These are phyloP conservation scores for Amblyjoppa proteus DNA, from an alignment of 2,888 invertebrate species.

Conservation along the genomic window DNA sequence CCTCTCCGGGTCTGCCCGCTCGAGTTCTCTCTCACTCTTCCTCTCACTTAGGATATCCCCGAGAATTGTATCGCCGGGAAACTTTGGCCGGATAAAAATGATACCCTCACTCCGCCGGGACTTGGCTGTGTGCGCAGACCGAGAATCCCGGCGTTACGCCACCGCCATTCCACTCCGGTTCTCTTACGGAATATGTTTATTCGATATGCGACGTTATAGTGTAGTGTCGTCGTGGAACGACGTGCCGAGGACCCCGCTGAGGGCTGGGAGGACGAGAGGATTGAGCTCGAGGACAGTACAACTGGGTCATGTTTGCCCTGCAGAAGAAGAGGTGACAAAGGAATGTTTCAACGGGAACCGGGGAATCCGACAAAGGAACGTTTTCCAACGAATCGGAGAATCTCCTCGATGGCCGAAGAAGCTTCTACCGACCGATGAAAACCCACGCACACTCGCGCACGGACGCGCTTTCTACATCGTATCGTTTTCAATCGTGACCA, in stretches of 20 bases:
- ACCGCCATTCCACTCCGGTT: not conserved
- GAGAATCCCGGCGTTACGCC: constrained; percentile 23
- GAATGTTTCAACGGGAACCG: constrained; percentile 42
- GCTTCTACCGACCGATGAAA: constrained; percentile 18
- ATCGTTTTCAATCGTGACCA: not conserved
- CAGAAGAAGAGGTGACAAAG: constrained; percentile 62
- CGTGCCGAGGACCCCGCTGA: constrained; percentile 13
- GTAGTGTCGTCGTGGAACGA: not conserved
- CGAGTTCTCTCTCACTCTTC: constrained; percentile 1
- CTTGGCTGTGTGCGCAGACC: constrained; percentile 20
- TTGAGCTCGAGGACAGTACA: constrained; percentile 44
- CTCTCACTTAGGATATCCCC: constrained; percentile 25
- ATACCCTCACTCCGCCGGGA: constrained; percentile 28
- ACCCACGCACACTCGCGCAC: not conserved
- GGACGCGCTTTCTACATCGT: too few relatives aligned
- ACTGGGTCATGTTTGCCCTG: constrained; percentile 67
- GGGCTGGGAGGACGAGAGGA: constrained; percentile 24
- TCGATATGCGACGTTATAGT: constrained; percentile 34
- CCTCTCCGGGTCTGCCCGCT: not conserved
- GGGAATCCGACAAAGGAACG: constrained; percentile 58
- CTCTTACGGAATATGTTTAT: constrained; percentile 34
- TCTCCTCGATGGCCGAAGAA: constrained; percentile 12
- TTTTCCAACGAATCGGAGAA: constrained; percentile 51
- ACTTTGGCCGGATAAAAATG: constrained; percentile 52
- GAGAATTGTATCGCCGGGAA: constrained; percentile 39